Conservation (phyloP, 92 coral and sea anemone genomes). For the Micromussa lordhowensis region DNA sequence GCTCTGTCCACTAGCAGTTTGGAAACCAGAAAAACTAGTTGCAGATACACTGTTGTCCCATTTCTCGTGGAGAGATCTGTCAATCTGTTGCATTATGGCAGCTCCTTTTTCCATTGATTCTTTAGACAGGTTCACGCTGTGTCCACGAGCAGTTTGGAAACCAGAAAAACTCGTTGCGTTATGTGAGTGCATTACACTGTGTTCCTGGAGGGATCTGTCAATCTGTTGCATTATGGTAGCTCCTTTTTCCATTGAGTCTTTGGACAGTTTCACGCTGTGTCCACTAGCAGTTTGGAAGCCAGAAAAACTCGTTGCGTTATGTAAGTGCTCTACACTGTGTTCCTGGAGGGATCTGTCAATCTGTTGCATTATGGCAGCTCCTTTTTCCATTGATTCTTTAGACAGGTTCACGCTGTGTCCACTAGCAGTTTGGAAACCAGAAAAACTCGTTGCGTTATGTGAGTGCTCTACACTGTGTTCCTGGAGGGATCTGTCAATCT, state of each 20-base stretch:
- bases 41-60: neutral
- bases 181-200: too few species aligned
- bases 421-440: constrained; percentile 36
- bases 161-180: constrained; percentile 2
- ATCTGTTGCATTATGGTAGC: constrained; percentile 16
- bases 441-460: neutral
- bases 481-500: neutral
- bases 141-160: constrained; percentile 67
- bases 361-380: constrained; percentile 43
- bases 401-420: constrained; percentile 57
- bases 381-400: constrained; percentile 49
- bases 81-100: constrained; percentile 22
- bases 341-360: constrained; percentile 2
- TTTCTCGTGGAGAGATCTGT: neutral
- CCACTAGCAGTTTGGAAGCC: constrained; percentile 52
- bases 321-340: neutral
- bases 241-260: constrained; percentile 55
- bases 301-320: neutral
- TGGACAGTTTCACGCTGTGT: constrained; percentile 46
- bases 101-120: constrained; percentile 58
- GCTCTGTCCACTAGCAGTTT: constrained; percentile 58
- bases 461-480: too few species aligned
- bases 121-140: constrained; percentile 52
- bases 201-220: neutral
- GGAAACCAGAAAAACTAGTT: neutral